Base-by-base conservation (phyloP, 2,797 vertebrate genomes). In the Crotalus adamanteus region DNA sequence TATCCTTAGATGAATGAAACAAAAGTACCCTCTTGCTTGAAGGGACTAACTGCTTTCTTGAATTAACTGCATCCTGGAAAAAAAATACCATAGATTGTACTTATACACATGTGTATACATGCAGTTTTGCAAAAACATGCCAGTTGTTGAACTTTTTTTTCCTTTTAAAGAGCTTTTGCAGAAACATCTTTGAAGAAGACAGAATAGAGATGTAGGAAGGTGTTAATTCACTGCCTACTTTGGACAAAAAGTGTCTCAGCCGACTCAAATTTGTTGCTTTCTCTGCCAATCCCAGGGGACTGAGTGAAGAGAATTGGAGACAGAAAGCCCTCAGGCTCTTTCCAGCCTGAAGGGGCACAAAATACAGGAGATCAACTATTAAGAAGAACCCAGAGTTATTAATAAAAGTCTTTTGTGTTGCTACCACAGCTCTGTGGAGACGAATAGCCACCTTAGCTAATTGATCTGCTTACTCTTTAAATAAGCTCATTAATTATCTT, bases 401-500 rank as follows among this genome's bases (percentile, higher is more conserved):
- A 91, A 92, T 69, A 94, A 92, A 65, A 3, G 86, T 6, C 89
- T 91, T 83, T 69, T 88, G 86, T 91, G 86, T 69, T 86, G 12
- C 53, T 47, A 20, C 28, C 53, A n/a, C 85, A 69, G 37, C 59
- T 53, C 89, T 37, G 9, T 2, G 26, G 69, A 86, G 89, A 73
- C 8, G 22, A 73, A 22, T 55, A 26, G 13, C 89, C n/a, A 83
- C 25, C 25, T 60, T 88, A 18, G 42, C 89, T 63, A 92, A 94
- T 91, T 91, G 59, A 89, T 88, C 90, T 61, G 73, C 90, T 91
- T 89, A 91, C 63, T 90, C 86, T 94, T 94, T 69, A 86, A 92
- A 94, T 65, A 91, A 91, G 60, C 91, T 92, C 37, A 69, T 86
- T 91, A 86, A 92, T 94, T 91, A 92, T 69, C 91, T 94, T 86